Evolutionary conservation across 2,113 vertebrate species (phyloP), one percentile per base, ranked within the genome.

Genomic region (Ceratotherium simum): DNA sequence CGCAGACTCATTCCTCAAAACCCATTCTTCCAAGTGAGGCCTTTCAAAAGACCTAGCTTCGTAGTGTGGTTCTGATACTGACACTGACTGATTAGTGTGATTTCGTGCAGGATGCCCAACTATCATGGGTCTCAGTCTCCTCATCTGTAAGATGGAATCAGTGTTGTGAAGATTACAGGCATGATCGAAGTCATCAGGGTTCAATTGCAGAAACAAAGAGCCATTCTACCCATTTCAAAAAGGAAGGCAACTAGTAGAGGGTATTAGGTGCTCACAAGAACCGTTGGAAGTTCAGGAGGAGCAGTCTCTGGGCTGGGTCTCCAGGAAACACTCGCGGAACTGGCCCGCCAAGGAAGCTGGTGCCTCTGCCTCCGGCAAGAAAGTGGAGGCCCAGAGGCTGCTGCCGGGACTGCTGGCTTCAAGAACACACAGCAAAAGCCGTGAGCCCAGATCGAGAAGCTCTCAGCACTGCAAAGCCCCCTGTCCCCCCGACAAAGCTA

Each of bases 391-490:
- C 10, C 7, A 12, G 48, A 21, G 4, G 31, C 67, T 9, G 29
- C 48, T 12, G 25, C 39, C 2, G 4, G 31, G 6, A 9, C 11
- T 2, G 46, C 33, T 3, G 12, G 88, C 88, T 86, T 69, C 64
- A 8, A 13, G 62, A 39, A 25, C 58, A 23, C 8, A n/a, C 54
- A 13, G 31, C 2, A 8, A 5, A 60, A 48, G 51, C 64, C 1
- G 0, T 4, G 36, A 31, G 8, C 54, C 51, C 14, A 7, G 13
- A 2, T 20, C n/a, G 4, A 25, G 70, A 76, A 48, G 64, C 33
- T 54, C 6, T 46, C 46, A 8, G n/a, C 46, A 13, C 33, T 6
- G 13, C 64, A 20, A 17, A 48, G 51, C 21, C 39, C 73, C 12
- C 29, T 12, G 21, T 8, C 18, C 13, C 20, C 10, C 46, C 13